A percentile compares a stretch with the other conserved stretches of the same genome.
These are phyloP conservation scores for Mythimna pallens DNA, from an alignment of 2,888 invertebrate genomes.

Conservation along the genomic window DNA sequence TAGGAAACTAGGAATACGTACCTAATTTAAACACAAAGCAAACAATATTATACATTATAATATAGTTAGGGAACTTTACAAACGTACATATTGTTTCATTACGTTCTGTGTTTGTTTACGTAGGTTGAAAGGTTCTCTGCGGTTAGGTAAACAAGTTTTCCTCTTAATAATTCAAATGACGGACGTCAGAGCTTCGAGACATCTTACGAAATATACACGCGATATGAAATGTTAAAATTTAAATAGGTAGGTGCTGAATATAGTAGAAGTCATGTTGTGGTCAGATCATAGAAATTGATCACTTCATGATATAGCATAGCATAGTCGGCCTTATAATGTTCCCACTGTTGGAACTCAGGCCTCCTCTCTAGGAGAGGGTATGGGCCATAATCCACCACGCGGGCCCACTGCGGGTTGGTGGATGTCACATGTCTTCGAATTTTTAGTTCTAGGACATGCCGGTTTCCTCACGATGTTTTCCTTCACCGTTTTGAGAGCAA, in stretches of 20 bases:
- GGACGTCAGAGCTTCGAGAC: slow-evolving; percentile 34
- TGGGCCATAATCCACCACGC: too few species aligned
- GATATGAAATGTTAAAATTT: background rate
- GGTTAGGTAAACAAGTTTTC: slow-evolving; percentile 41
- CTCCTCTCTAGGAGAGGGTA: too few species aligned
- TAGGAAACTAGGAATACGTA: background rate
- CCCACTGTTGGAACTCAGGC: too few species aligned
- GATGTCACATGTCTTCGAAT: too few species aligned
- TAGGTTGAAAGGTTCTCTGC: slow-evolving; percentile 13
- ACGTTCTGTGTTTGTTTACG: slow-evolving; percentile 18
- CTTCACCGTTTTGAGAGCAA: too few species aligned
- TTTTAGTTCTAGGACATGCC: too few species aligned
- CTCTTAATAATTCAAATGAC: slow-evolving; percentile 23
- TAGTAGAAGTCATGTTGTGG: too few species aligned
- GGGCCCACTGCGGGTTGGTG: too few species aligned
- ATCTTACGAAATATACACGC: background rate
- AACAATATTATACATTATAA: slow-evolving; percentile 5
- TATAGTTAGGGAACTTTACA: slow-evolving; percentile 19
- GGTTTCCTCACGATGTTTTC: too few species aligned
- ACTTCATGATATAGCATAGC: too few species aligned
- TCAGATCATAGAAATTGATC: too few species aligned
- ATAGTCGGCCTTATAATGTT: too few species aligned
- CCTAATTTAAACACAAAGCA: background rate
- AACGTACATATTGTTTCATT: slow-evolving; percentile 7
- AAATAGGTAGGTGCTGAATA: background rate